These are phyloP conservation scores for Tachysurus vachellii DNA, from an alignment of 2,113 vertebrate species.

Conservation along the genomic window DNA sequence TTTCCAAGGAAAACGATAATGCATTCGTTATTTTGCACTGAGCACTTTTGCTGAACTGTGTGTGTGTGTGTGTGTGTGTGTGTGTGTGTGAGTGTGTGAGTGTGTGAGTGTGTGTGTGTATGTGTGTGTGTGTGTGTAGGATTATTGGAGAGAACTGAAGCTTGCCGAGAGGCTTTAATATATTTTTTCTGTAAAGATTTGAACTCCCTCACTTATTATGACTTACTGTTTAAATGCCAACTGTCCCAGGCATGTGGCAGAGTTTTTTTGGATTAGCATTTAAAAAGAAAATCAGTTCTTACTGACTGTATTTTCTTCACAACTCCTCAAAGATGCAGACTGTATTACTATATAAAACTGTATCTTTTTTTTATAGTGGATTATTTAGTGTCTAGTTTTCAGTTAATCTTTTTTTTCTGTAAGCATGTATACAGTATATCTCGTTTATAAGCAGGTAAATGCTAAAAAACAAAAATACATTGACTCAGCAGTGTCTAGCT, in stretches of 20 bases:
- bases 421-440: background rate
- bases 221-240: slow-evolving; percentile 57
- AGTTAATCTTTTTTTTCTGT: background rate
- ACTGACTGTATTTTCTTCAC: background rate
- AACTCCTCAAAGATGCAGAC: background rate
- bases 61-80: background rate
- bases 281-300: slow-evolving; percentile 3
- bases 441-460: background rate
- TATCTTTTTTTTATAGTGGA: background rate
- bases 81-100: background rate
- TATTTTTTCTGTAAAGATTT: slow-evolving; percentile 57
- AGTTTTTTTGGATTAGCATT: background rate
- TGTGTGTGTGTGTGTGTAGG: slow-evolving; percentile 29
- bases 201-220: slow-evolving; percentile 43
- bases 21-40: background rate
- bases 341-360: background rate
- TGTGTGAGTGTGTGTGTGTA: background rate
- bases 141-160: slow-evolving; percentile 55
- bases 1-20: background rate
- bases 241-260: slow-evolving; percentile 29
- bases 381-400: background rate
- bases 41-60: slow-evolving; percentile 18
- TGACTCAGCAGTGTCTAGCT: background rate
- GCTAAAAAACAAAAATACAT: background rate
- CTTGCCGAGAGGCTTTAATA: slow-evolving; percentile 57